Evolutionary conservation across 2,113 vertebrate genomes (phyloP).

Genomic region (Lathamus discolor): DNA sequence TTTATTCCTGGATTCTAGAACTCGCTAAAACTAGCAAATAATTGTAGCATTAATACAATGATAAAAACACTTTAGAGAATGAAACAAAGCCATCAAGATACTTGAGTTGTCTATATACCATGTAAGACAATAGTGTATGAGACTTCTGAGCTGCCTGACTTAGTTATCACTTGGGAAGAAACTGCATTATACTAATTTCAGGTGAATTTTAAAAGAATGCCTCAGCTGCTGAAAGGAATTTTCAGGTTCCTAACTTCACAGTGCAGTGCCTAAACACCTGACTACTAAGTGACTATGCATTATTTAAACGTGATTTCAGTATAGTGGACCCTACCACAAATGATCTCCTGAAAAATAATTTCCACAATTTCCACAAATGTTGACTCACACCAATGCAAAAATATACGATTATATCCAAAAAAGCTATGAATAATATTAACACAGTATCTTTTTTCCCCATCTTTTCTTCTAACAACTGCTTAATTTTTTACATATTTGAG

Average conservation of each 20-base stretch:
- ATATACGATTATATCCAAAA: fast-evolving
- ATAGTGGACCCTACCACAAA: neutral
- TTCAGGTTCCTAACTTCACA: neutral
- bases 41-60: neutral
- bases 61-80: neutral
- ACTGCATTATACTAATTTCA: neutral
- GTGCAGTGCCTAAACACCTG: neutral
- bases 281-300: neutral
- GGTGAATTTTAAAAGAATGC: neutral
- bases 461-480: neutral
- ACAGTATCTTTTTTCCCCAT: neutral
- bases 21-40: neutral
- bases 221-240: neutral
- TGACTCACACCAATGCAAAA: neutral
- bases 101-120: neutral
- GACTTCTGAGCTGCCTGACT: neutral
- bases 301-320: neutral
- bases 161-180: neutral
- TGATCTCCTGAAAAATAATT: neutral
- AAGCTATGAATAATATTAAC: neutral
- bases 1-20: neutral
- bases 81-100: neutral
- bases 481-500: neutral
- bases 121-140: neutral
- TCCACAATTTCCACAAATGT: neutral